Evolutionary conservation across 2,888 invertebrate species (phyloP), one percentile per base, ranked within the genome.

Genomic region (Conchocele bisecta): DNA sequence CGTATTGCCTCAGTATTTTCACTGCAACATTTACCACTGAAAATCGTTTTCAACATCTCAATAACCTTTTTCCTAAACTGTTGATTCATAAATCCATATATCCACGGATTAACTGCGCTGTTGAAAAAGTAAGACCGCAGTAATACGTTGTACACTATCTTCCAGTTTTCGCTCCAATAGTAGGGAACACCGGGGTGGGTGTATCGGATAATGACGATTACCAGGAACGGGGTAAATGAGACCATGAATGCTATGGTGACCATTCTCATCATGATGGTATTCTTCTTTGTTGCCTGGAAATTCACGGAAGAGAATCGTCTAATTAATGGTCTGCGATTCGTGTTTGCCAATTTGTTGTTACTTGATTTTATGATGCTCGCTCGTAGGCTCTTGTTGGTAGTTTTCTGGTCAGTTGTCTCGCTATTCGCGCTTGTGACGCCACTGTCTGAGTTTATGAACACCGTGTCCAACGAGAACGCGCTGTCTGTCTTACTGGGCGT

Each of bases 201-300:
- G 46, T 73, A 72, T n/a, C 76, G 56, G 13, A 76, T 72, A 3
- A 73, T 63, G 15, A 72, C 50, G 20, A 76, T 54, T 2, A 61
- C 37, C 11, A 76, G 57, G 41, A 76, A 76, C 28, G 76, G 76
- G 22, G 72, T 76, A 35, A 65, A 76, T 24, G 69, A 66, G 37
- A 73, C 15, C 76, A 76, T 76, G 29, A 76, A 72, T 0, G 72
- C 76, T 11, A 76, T 64, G 1, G 76, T 76, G 2, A 76, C 76
- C 76, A 76, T 69, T 24, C 76, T 44, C 76, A 76, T 73, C 76
- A 73, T 73, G 1, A 72, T 60, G 6, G 76, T 72, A 37, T 76
- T 76, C 29, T 63, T 69, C 22, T 60, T 17, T 15, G 71, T 71
- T 9, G 71, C 54, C n/a, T 33, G 44, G 13, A 46, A 35, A 20